phyloP scores from a whole-genome alignment of 1,140 invertebrate genomes.

The Drosophila carrolli region DNA sequence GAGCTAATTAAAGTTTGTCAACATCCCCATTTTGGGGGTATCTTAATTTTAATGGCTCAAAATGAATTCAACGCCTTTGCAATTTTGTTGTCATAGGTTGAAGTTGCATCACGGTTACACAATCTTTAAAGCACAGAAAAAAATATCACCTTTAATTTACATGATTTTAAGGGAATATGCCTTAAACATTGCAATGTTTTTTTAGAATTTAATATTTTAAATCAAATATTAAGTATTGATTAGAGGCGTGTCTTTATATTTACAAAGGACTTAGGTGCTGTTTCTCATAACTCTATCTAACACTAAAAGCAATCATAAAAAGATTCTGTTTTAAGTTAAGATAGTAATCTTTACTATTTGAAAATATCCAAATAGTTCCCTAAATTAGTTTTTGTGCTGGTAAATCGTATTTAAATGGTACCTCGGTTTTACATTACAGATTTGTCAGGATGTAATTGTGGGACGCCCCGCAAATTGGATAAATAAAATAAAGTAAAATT shows the following conservation, averaged over 20 bases:
- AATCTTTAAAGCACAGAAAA: background rate
- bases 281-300: background rate
- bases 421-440: background rate
- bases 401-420: background rate
- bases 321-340: too few relatives aligned
- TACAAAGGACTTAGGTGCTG: too few relatives aligned
- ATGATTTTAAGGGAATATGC: background rate
- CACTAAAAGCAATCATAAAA: background rate
- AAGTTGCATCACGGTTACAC: conserved; percentile 5
- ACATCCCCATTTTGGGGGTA: conserved; percentile 15
- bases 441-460: conserved; percentile 10
- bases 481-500: conserved; percentile 7
- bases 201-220: too few relatives aligned
- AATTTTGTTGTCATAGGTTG: conserved; percentile 7
- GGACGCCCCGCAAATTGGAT: conserved; percentile 10
- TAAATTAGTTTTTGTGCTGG: background rate
- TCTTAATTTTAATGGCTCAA: conserved; percentile 12
- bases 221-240: too few relatives aligned
- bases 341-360: too few relatives aligned
- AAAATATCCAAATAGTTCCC: too few relatives aligned
- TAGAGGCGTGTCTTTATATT: too few relatives aligned
- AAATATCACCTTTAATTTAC: background rate
- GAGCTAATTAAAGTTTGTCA: conserved; percentile 19
- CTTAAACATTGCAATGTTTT: too few relatives aligned
- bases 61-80: conserved; percentile 13